phyloP scores from a whole-genome alignment of 92 coral and sea anemone genomes.

The Porites divaricata region DNA sequence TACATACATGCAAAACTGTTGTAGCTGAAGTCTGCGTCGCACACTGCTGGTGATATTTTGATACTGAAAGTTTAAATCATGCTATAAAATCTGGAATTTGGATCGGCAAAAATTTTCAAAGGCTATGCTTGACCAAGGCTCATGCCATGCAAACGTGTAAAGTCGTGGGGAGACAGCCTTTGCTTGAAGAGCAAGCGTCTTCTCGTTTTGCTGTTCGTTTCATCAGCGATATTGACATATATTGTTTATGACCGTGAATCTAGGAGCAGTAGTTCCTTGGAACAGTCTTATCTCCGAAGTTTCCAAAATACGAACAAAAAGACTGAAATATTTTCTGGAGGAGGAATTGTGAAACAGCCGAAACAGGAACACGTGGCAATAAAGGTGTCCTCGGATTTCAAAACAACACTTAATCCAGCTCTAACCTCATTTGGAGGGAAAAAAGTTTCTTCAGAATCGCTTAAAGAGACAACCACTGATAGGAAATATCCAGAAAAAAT shows the following conservation, averaged over 20 bases:
- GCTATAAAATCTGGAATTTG: conserved; percentile 6
- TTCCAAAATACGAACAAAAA: neutral
- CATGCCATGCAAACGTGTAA: conserved; percentile 38
- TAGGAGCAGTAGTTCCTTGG: conserved; percentile 1
- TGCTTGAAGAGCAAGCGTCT: conserved; percentile 25
- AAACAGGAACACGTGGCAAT: conserved; percentile 28
- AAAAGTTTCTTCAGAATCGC: neutral
- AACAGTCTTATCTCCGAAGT: neutral
- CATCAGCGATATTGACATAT: conserved; percentile 30
- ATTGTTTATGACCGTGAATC: conserved; percentile 24
- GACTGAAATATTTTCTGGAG: conserved; percentile 4
- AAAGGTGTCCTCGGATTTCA: conserved; percentile 39
- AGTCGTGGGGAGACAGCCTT: conserved; percentile 31
- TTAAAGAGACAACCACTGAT: neutral
- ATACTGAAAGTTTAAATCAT: conserved; percentile 4
- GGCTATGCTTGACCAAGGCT: conserved; percentile 26
- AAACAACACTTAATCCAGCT: conserved; percentile 29
- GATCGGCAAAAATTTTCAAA: conserved; percentile 3
- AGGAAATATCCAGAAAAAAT: conserved; percentile 3
- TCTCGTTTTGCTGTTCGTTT: conserved; percentile 15
- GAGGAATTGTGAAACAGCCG: neutral
- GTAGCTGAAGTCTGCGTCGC: conserved; percentile 9
- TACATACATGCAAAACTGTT: conserved; percentile 27
- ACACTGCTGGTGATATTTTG: conserved; percentile 18
- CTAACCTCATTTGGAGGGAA: neutral